Evolutionary conservation across 2,113 vertebrate genomes (phyloP).

Genomic region (Malurus melanocephalus): DNA sequence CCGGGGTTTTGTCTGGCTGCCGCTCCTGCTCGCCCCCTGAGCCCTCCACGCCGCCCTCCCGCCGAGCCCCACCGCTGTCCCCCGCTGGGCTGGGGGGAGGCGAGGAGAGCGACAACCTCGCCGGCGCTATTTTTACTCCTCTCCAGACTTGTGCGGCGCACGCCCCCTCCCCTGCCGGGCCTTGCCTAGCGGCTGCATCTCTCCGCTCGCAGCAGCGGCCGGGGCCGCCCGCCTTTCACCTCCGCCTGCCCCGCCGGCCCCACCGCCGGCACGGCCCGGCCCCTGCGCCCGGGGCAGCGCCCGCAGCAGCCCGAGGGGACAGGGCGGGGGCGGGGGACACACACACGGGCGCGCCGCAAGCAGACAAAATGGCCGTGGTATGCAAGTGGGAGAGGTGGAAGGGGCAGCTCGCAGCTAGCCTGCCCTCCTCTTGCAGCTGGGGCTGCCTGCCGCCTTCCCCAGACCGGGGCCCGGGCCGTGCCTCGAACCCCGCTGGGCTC

Average conservation of each 20-base stretch:
- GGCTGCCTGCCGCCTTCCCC: neutral
- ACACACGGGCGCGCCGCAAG: neutral
- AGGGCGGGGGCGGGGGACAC: neutral
- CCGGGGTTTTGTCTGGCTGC: neutral
- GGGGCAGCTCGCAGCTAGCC: neutral
- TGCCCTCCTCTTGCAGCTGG: neutral
- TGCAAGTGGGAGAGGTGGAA: neutral
- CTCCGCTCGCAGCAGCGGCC: neutral
- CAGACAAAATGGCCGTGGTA: constrained; percentile 49
- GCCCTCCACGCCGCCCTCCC: neutral
- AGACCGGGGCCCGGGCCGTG: neutral
- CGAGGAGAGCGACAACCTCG: neutral
- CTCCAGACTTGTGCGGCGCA: constrained; percentile 14
- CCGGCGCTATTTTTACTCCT: constrained; percentile 8
- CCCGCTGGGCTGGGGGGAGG: neutral
- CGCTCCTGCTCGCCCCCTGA: neutral
- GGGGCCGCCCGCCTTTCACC: neutral
- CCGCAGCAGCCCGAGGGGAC: neutral
- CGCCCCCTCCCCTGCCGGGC: constrained; percentile 41
- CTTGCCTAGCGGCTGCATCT: constrained; percentile 19
- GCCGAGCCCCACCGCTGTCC: neutral
- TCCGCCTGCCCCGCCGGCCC: too few relatives aligned
- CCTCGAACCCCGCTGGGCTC: neutral
- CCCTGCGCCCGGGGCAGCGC: neutral
- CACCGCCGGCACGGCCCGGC: neutral